Base-by-base conservation (phyloP, 2,797 vertebrate species). In the Hipposideros larvatus region DNA sequence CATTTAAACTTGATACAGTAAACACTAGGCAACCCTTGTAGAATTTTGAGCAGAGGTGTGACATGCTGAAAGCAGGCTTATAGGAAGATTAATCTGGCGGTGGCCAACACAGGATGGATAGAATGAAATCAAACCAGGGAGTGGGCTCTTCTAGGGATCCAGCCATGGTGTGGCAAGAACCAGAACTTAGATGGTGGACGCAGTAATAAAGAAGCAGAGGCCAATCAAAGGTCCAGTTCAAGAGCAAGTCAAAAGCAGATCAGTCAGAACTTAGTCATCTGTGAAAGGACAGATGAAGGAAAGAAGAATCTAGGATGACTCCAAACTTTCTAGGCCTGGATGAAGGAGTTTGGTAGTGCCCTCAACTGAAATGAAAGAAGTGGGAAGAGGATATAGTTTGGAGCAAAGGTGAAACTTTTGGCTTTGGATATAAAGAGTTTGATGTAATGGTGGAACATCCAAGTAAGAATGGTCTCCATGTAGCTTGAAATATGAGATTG, bases 391-490 rank as follows among this genome's bases (percentile, higher is more conserved):
- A 70, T 41, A 87, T 34, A 55, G 61, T 93, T 57, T 87, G 71
- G 65, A 61, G 57, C 82, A 79, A 91, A 89, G 53, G 51, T 85
- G 87, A 95, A 90, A 65, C 57, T 79, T 77, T 96, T 87, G 34
- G 63, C 55, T 77, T 96, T 61, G 26, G 14, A 66, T 28, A 61
- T 70, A 87, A 41, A 26, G 63, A 95, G 53, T 57, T 90, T 77
- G 80, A 96, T 34, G 13, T 68, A 55, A 79, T 68, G 18, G 19
- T 84, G 51, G 53, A 95, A 65, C 41, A 68, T 94, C 53, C 87
- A 82, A 86, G 85, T 14, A 46, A 43, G 87, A 55, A 90, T 66
- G 37, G 85, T 95, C 85, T 96, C 71, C 71, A 94, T 70, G 92
- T 63, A 88, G 73, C 34, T 75, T 28, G 80, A 97, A 96, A 92